Evolutionary conservation across 1,140 invertebrate species (phyloP), one percentile per base, ranked within the genome.

Genomic region (Geopemphigus sp.): DNA sequence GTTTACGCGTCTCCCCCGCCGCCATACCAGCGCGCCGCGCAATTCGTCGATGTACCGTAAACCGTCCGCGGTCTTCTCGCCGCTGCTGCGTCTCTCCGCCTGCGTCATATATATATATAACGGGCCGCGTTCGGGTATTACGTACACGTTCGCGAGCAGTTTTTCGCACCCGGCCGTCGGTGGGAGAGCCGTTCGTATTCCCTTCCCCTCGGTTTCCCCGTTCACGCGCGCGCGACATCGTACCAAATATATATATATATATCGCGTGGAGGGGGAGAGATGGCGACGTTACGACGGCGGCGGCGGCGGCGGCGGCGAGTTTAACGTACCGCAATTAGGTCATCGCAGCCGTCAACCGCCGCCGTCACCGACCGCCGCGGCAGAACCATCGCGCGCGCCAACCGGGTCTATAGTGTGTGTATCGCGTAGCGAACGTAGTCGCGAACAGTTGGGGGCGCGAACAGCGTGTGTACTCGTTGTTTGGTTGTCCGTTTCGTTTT

Each of bases 271-370:
- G 22, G 56, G 22, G 56, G 56, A 22, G 56, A n/a, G n/a, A n/a
- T n/a, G n/a, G n/a, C n/a, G n/a, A n/a, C n/a, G n/a, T n/a, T n/a
- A n/a, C 8, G 3, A 59, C 8, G 57, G 57, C 19, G 19, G 19
- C 64, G 12, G 64, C 14, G 12, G 64, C 22, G 64, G 64, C n/a
- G 61, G 61, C 26, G 61, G n/a, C 54, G 74, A 78, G 74, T 78
- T 78, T 78, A 78, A 78, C 74, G 74, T 47, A 78, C 74, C 56
- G 74, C 74, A 78, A 78, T 8, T 78, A 39, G 74, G 74, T 78
- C 74, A 59, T 70, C 72, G 56, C 4, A n/a, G 39, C 39, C 5
- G 5, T 5, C 39, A 1, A 32, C 56, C 53, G 50, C 54, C 29
- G 54, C 66, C 61, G 29, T 19, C 64, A 12, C 19, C 63, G 68